Percentiles rank a stretch among this genome's conserved stretches.
Evolutionary conservation across 2,797 vertebrate genomes (phyloP).

Genomic region (Cossypha heuglini): DNA sequence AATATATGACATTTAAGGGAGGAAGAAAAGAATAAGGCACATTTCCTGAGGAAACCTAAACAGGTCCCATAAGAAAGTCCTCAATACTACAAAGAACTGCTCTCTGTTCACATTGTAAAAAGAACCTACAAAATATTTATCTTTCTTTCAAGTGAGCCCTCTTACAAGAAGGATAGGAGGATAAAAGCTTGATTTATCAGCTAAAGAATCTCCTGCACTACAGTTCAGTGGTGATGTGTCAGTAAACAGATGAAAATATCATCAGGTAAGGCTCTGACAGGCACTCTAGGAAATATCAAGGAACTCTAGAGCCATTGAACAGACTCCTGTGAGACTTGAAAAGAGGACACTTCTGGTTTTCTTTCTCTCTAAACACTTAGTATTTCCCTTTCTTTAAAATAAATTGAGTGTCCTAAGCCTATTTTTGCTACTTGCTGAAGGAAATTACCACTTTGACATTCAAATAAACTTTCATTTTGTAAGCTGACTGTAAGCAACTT

Average conservation of each 20-base stretch:
- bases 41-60: not conserved
- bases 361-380: not conserved
- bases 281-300: not conserved
- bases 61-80: not conserved
- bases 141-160: not conserved
- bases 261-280: not conserved
- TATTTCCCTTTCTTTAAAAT: not conserved
- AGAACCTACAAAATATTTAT: not conserved
- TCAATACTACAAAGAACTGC: not conserved
- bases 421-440: not conserved
- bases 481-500: not conserved
- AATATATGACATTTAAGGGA: not conserved
- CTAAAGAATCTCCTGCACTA: not conserved
- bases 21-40: not conserved
- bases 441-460: not conserved
- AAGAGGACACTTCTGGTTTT: not conserved
- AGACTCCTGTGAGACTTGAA: not conserved
- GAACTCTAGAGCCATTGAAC: not conserved
- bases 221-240: not conserved
- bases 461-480: not conserved
- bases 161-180: not conserved
- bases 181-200: not conserved
- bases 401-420: not conserved
- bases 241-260: not conserved
- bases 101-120: not conserved